phyloP scores from a whole-genome alignment of 2,797 vertebrate genomes.

The Darevskia nairensis region DNA sequence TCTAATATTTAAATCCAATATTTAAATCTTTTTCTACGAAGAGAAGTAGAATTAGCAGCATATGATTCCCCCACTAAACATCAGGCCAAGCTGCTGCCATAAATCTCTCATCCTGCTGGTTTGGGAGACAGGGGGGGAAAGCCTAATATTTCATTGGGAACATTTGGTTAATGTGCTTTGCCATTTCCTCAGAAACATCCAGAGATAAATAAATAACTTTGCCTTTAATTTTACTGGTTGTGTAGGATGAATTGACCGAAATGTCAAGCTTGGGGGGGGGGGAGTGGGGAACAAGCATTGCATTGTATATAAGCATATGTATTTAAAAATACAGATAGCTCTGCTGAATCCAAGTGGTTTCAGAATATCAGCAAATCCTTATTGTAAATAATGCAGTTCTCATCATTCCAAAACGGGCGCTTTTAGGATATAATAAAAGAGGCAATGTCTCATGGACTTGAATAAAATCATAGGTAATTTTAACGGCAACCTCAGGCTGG shows the following conservation, averaged over 20 bases:
- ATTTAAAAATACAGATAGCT: neutral
- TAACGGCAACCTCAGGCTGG: neutral
- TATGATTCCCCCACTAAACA: neutral
- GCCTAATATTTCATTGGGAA: neutral
- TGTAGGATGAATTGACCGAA: neutral
- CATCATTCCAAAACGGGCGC: neutral
- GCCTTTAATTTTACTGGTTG: neutral
- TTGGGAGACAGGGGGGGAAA: neutral
- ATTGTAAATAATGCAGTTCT: neutral
- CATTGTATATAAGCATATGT: neutral
- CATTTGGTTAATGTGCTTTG: neutral
- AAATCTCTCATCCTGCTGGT: neutral
- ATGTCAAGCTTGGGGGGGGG: neutral
- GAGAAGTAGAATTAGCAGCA: neutral
- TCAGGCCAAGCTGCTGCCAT: neutral
- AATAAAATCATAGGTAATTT: neutral
- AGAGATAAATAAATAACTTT: neutral
- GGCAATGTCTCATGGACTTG: neutral
- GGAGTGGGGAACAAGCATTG: neutral
- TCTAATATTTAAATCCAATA: neutral
- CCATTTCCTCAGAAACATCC: neutral
- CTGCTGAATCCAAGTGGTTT: neutral
- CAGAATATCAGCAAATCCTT: neutral
- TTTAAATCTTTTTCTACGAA: neutral
- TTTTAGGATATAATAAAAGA: neutral